Evolutionary conservation across 2,797 vertebrate genomes (phyloP).

Genomic region (Anguilla anguilla): DNA sequence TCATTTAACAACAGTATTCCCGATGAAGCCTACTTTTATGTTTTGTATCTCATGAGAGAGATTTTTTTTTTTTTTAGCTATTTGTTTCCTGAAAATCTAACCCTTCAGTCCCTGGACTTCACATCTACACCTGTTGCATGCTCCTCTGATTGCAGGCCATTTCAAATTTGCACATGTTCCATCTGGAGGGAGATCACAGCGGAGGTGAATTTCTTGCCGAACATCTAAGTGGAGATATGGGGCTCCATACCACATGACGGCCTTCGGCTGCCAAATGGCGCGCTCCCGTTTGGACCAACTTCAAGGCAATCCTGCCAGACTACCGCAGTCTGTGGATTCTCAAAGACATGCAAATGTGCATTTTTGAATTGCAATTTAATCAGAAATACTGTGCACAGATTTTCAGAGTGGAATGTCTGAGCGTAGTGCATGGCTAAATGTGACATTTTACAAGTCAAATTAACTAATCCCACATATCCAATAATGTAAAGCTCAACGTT

Average conservation of each 20-base stretch:
- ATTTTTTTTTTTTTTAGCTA: not conserved
- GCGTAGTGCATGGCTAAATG: not conserved
- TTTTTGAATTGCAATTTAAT: not conserved
- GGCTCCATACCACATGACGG: conserved; percentile 33
- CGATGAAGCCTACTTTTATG: not conserved
- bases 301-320: conserved; percentile 34
- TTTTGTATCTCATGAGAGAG: not conserved
- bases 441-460: not conserved
- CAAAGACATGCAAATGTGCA: not conserved
- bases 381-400: not conserved
- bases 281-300: conserved; percentile 38
- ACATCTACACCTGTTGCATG: not conserved
- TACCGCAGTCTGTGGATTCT: conserved; percentile 22
- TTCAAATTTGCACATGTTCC: conserved; percentile 31
- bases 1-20: not conserved
- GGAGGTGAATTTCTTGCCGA: conserved; percentile 36
- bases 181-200: conserved; percentile 35
- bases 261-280: conserved; percentile 27
- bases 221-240: conserved; percentile 41
- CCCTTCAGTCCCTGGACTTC: not conserved
- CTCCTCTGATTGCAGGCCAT: not conserved
- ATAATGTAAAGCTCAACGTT: not conserved
- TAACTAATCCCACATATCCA: not conserved
- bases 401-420: not conserved
- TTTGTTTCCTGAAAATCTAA: not conserved